Evolutionary conservation across 2,888 invertebrate genomes (phyloP), one percentile per base, ranked within the genome.

Genomic region (Lomographa bimaculata): DNA sequence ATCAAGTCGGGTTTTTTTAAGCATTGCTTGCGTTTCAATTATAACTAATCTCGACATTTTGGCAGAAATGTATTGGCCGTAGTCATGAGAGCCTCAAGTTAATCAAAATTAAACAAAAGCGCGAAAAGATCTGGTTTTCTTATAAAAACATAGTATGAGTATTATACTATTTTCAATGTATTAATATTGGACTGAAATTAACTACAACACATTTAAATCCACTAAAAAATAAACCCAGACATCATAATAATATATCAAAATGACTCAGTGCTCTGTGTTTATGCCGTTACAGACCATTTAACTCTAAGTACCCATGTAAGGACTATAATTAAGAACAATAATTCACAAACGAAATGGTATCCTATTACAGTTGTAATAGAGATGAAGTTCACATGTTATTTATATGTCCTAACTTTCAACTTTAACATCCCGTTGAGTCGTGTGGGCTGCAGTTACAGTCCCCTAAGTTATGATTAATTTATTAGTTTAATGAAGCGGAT

Each of bases 381-480:
- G 57, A 44, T 38, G 24, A 41, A 42, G 49, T 40, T 62, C 6
- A n/a, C n/a, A 7, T 46, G 23, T n/a, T 23, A 26, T 1, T 9
- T 7, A 4, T 1, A 8, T 4, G 11, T 32, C 17, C 41, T 41
- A 60, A 58, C 36, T 64, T 57, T 50, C 44, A 54, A 47, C 57
- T 56, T 50, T 54, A 44, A 39, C 46, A 37, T 39, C 49, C 34
- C 26, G 47, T 41, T 54, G 54, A 54, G 57, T 55, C 47, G 50
- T 52, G 48, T 39, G 50, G 45, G 47, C 52, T 63, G 66, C 59
- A 64, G 57, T 56, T 40, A 46, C 48, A 57, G 57, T 57, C 54
- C 42, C 54, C 38, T 50, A 60, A 65, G 57, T 66, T 63, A 65
- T 64, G 65, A 66, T 66, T 63, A 66, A 69, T 67, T 59, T 62